Percentiles rank a stretch among this genome's conserved stretches.
phyloP scores from a whole-genome alignment of 2,888 invertebrate species.

The Catocala fraxini region DNA sequence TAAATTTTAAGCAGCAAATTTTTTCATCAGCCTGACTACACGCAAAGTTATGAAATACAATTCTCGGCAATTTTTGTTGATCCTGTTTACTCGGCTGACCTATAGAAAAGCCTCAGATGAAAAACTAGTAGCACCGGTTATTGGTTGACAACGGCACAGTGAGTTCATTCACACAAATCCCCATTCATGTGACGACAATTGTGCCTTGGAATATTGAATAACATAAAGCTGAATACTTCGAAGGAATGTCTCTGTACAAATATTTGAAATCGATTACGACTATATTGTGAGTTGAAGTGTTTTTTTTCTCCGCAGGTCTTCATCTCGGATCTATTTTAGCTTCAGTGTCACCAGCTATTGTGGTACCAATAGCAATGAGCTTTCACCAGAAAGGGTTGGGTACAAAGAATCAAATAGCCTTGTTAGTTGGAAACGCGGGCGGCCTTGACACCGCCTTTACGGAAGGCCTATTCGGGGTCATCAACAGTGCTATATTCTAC shows the following conservation, averaged over 20 bases:
- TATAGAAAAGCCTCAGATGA: conserved; percentile 29
- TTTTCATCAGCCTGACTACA: conserved; percentile 8
- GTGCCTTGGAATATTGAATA: conserved; percentile 40
- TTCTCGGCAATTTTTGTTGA: conserved; percentile 19
- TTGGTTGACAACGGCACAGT: conserved; percentile 38
- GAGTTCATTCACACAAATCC: conserved; percentile 49
- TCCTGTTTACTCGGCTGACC: conserved; percentile 18
- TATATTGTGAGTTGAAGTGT: neutral
- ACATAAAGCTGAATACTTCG: conserved; percentile 36
- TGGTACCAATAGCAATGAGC: conserved; percentile 95
- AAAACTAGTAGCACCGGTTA: conserved; percentile 38
- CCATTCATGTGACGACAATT: conserved; percentile 47
- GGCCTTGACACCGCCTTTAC: conserved; percentile 98
- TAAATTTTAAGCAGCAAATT: too few species aligned
- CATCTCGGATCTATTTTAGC: conserved; percentile 95
- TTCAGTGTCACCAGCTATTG: conserved; percentile 98
- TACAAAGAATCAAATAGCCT: conserved; percentile 96
- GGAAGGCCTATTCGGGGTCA: conserved; percentile 96
- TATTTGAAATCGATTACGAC: conserved; percentile 24
- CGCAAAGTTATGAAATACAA: conserved; percentile 17
- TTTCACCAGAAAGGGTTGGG: conserved; percentile 95
- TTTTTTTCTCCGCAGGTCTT: conserved; percentile 79
- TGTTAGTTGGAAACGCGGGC: conserved; percentile 96
- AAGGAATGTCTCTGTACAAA: conserved; percentile 21
- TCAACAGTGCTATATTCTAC: conserved; percentile 95